Evolutionary conservation across 2,113 vertebrate species (phyloP), one percentile per base, ranked within the genome.

Genomic region (Capreolus pygargus): DNA sequence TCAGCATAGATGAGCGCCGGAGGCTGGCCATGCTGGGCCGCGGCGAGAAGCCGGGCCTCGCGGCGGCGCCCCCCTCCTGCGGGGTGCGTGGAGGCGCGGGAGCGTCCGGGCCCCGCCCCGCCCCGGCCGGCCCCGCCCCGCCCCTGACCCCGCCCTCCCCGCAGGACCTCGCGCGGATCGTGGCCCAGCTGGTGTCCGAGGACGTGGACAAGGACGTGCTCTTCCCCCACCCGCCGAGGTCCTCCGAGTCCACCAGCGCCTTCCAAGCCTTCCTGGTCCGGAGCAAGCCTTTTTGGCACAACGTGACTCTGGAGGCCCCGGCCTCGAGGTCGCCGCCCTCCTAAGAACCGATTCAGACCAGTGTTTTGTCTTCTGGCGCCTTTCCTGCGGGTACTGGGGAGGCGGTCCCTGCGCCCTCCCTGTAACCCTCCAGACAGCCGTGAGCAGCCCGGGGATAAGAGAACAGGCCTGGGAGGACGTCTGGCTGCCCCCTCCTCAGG

Each of bases 161-260:
- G 2, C 86, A 98, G 97, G 96, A 92, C 55, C 15, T 95, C 47
- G 0, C 2, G 11, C 57, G 45, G 90, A 33, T 39, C 1, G 90
- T 95, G 87, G 76, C 74, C 0, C 54, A 81, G 50, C 47, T 98
- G 94, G 92, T 90, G 84, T 94, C 97, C 0, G 33, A 96, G 14
- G 92, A 74, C 11, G 81, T 96, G 95, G 96, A 90, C 47, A 95
- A 13, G 91, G 98, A 98, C 6, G 92, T 97, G 82, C 97, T 98
- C 39, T 14, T 97, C 0, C 33, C 91, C 5, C 47, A 76, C 17
- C 79, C 25, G 0, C 89, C 1, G 1, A 19, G 28, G 19, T 33
- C 91, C 3, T 0, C 7, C 0, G 45, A 33, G 50, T 30, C 87
- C 55, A 21, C 4, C 43, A 27, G 5, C 7, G n/a, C 76, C 87